These are phyloP conservation scores for Neosilurus mollespiculum DNA, from an alignment of 2,797 vertebrate species.

Conservation along the genomic window DNA sequence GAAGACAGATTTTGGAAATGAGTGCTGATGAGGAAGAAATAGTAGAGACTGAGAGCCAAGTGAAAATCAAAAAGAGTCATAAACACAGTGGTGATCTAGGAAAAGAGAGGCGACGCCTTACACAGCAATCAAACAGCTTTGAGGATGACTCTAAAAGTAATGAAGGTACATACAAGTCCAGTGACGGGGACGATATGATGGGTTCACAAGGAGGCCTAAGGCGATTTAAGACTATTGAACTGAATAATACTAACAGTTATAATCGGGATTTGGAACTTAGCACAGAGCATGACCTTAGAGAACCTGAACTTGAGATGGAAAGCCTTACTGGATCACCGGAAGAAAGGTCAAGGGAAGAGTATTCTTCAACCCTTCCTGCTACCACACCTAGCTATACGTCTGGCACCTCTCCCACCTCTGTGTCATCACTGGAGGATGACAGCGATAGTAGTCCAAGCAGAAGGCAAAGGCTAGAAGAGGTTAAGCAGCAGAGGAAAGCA, in stretches of 20 bases:
- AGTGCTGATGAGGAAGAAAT: slow-evolving; percentile 96
- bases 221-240: slow-evolving; percentile 97
- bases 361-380: slow-evolving; percentile 94
- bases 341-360: slow-evolving; percentile 93
- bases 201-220: slow-evolving; percentile 88
- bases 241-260: slow-evolving; percentile 93
- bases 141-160: slow-evolving; percentile 84
- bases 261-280: slow-evolving; percentile 87
- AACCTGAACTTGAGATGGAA: slow-evolving; percentile 99
- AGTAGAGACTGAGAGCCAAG: slow-evolving; percentile 75
- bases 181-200: slow-evolving; percentile 81
- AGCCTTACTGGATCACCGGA: slow-evolving; percentile 96
- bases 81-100: slow-evolving; percentile 80
- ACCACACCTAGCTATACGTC: slow-evolving; percentile 97
- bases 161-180: slow-evolving; percentile 70
- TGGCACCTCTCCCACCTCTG: slow-evolving; percentile 95
- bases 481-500: slow-evolving; percentile 97
- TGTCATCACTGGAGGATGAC: slow-evolving; percentile 98
- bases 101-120: slow-evolving; percentile 85
- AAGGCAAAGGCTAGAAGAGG: slow-evolving; percentile 91
- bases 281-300: slow-evolving; percentile 84
- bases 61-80: slow-evolving; percentile 77
- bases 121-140: slow-evolving; percentile 84
- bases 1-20: slow-evolving; percentile 97
- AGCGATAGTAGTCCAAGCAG: slow-evolving; percentile 99